Base-by-base conservation (phyloP, 2,888 invertebrate species). In the Leptinotarsa rubiginosa region DNA sequence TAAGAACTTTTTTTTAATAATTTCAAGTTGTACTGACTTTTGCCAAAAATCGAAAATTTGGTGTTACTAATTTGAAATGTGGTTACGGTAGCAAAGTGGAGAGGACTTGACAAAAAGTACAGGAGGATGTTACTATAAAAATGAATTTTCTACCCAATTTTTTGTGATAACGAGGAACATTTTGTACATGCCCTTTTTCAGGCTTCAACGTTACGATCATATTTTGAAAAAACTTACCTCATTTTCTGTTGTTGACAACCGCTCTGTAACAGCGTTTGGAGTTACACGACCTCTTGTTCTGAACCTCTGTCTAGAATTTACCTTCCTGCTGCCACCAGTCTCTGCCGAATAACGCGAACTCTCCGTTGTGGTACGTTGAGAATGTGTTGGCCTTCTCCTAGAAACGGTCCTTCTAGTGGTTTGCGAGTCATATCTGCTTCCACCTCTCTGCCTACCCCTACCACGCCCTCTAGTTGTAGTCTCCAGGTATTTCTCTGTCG, bases 361-460 rank as follows among this genome's bases (percentile, higher is more conserved):
- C 65, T 80, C 78, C 3, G 81, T 81, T 3, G 77, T 84, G 83
- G 75, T 86, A 72, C 81, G 79, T 18, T 79, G 73, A 64, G 72
- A 64, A 31, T 78, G 78, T 16, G 72, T 86, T 18, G 89, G 89
- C 73, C 89, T 86, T 75, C 90, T 83, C n/a, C 87, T 85, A 65
- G 88, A 86, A 59, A 86, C 84, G 1, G 85, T 78, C 7, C 87
- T 83, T 71, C 87, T 86, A 86, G 86, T 73, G 13, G 77, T 76
- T 0, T 88, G 86, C 3, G 88, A 85, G 90, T 91, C 80, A 88
- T 89, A 72, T 74, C 80, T 81, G 50, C 73, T 88, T 78, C 91
- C 90, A 77, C 91, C 82, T 52, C 91, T 89, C 47, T 89, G 90
- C 49, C 88, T 85, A 67, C 91, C 77, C 65, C 82, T 79, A 13